phyloP scores from a whole-genome alignment of 2,888 invertebrate genomes.

The Parnassius apollo region DNA sequence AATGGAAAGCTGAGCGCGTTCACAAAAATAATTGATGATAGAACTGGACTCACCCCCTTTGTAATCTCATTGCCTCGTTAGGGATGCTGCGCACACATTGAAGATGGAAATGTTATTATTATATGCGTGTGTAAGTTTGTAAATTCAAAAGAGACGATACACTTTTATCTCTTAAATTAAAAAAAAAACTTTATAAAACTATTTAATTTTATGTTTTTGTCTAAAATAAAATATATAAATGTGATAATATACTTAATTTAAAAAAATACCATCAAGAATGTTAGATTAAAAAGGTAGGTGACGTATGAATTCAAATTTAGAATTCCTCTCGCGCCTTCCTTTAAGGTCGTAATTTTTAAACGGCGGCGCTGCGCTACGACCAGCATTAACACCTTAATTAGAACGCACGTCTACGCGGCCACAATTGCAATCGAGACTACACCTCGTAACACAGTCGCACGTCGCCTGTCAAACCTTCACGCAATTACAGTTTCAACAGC shows the following conservation, averaged over 20 bases:
- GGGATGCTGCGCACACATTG: conserved; percentile 29
- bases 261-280: neutral
- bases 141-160: neutral
- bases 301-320: conserved; percentile 29
- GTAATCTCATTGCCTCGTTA: conserved; percentile 52
- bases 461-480: conserved; percentile 17
- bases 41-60: conserved; percentile 64
- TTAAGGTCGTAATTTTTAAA: conserved; percentile 38
- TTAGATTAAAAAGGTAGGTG: neutral
- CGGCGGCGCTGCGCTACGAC: conserved; percentile 33
- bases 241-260: neutral
- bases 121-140: neutral
- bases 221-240: neutral
- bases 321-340: conserved; percentile 33
- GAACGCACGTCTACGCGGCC: conserved; percentile 49
- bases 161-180: neutral
- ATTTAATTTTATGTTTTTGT: neutral
- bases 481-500: conserved; percentile 21
- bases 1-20: conserved; percentile 67
- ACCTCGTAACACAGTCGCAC: conserved; percentile 29
- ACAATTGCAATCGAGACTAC: conserved; percentile 38
- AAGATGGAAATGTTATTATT: neutral
- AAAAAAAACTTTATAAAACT: neutral
- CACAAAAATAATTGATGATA: conserved; percentile 73
- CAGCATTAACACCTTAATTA: conserved; percentile 61